Percentiles rank a stretch among this genome's conserved stretches.
phyloP scores from a whole-genome alignment of 2,797 vertebrate genomes.

The Manis crassicaudata region DNA sequence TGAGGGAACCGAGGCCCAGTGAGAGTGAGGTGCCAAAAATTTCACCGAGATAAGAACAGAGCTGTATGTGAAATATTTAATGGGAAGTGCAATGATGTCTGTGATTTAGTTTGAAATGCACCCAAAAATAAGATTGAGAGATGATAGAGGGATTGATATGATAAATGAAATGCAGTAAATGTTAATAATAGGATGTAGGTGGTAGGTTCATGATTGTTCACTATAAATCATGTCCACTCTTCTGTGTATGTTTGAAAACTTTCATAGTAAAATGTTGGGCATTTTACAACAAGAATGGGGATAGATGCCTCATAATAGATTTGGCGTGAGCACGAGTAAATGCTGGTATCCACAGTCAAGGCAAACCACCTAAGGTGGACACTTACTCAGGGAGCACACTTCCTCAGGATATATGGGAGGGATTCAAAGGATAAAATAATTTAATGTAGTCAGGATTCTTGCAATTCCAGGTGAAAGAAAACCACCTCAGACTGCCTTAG shows the following conservation, averaged over 20 bases:
- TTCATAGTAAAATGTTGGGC: not conserved
- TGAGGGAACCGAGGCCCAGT: not conserved
- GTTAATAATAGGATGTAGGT: not conserved
- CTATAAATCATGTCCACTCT: not conserved
- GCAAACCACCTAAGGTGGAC: not conserved
- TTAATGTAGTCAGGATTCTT: not conserved
- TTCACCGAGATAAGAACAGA: not conserved
- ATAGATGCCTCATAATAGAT: not conserved
- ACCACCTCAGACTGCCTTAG: not conserved
- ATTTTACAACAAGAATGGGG: not conserved
- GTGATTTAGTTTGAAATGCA: conserved; percentile 1
- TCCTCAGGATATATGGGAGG: not conserved
- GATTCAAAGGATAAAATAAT: not conserved
- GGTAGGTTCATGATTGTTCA: not conserved
- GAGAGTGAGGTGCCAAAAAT: not conserved
- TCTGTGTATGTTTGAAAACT: not conserved
- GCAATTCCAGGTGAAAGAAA: not conserved
- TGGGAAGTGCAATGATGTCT: not conserved
- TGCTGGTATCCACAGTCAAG: not conserved
- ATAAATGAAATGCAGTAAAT: not conserved
- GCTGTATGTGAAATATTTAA: not conserved
- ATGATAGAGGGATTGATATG: not conserved
- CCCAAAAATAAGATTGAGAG: not conserved
- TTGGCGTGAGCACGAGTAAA: not conserved
- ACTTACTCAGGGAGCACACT: not conserved